A percentile compares a stretch with the other conserved stretches of the same genome.
Conservation (phyloP, 1,140 invertebrate genomes). For the Calosoma granatense region DNA sequence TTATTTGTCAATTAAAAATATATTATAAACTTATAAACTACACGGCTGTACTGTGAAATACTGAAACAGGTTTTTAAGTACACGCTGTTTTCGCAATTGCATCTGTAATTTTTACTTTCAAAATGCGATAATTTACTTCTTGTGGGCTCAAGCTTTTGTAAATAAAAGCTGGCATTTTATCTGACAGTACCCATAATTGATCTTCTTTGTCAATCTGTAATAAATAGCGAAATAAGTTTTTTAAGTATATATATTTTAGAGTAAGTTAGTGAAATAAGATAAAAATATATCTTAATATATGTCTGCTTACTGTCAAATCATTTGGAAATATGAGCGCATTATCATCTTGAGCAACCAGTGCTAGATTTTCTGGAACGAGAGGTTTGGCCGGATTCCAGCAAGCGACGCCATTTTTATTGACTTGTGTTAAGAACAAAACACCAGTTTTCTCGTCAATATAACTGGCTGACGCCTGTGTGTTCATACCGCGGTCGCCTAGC, state of each 20-base stretch:
- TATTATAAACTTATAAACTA: too few relatives aligned
- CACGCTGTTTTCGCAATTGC: slow-evolving; percentile 47
- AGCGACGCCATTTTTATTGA: slow-evolving; percentile 53
- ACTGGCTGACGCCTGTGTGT: slow-evolving; percentile 51
- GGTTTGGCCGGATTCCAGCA: slow-evolving; percentile 57
- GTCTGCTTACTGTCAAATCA: slow-evolving; percentile 44
- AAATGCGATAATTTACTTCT: slow-evolving; percentile 52
- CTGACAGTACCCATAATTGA: slow-evolving; percentile 54
- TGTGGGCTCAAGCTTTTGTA: slow-evolving; percentile 44
- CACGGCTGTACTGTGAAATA: too few relatives aligned
- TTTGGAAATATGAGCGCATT: slow-evolving; percentile 56
- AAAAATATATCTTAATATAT: too few relatives aligned
- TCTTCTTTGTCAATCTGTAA: slow-evolving; percentile 44
- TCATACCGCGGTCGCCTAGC: slow-evolving; percentile 46
- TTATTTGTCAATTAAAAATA: too few relatives aligned
- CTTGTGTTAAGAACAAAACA: slow-evolving; percentile 54
- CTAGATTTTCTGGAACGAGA: slow-evolving; percentile 44
- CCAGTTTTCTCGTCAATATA: slow-evolving; percentile 42
- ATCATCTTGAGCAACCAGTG: slow-evolving; percentile 44
- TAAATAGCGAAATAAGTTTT: slow-evolving; percentile 11
- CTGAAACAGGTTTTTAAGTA: too few relatives aligned
- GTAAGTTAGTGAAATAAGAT: too few relatives aligned
- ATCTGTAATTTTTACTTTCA: slow-evolving; percentile 43
- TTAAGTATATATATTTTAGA: slow-evolving; percentile 2
- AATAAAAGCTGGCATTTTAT: slow-evolving; percentile 52